A percentile compares a stretch with the other conserved stretches of the same genome.
Evolutionary conservation across 1,140 invertebrate genomes (phyloP).

Genomic region (Hydropsyche tenuis): DNA sequence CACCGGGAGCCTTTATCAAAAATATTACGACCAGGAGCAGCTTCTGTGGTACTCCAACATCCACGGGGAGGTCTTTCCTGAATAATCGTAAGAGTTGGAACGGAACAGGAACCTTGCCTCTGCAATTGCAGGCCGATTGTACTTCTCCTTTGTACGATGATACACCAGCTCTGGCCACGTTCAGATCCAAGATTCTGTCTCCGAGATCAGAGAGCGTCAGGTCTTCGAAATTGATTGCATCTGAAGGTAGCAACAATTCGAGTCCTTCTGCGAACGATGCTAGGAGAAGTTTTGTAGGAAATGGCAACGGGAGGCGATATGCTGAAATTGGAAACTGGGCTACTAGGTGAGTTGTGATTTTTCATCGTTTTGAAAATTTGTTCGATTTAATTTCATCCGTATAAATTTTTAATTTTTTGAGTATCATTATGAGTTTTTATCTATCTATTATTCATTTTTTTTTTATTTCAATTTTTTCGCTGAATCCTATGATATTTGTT

Average conservation of each 20-base stretch:
- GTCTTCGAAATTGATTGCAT: background rate
- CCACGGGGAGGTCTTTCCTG: conserved; percentile 59
- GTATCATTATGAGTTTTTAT: background rate
- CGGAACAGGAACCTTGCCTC: conserved; percentile 61
- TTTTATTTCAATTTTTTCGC: background rate
- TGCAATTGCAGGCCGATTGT: conserved; percentile 53
- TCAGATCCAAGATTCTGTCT: conserved; percentile 56
- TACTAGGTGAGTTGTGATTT: conserved; percentile 54
- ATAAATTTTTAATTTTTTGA: background rate
- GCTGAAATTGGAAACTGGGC: conserved; percentile 64
- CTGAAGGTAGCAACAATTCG: conserved; percentile 44
- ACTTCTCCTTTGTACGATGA: conserved; percentile 27
- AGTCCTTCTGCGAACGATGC: conserved; percentile 61
- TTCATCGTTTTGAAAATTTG: background rate
- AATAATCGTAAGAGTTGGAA: conserved; percentile 63
- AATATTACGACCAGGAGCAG: conserved; percentile 62
- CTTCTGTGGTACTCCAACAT: conserved; percentile 60
- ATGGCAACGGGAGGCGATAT: conserved; percentile 58
- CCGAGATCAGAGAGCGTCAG: conserved; percentile 52
- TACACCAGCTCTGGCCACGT: conserved; percentile 57
- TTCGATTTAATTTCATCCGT: background rate
- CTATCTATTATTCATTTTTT: background rate
- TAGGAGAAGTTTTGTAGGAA: conserved; percentile 58
- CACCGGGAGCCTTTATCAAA: conserved; percentile 59
- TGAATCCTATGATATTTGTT: no score